phyloP scores from a whole-genome alignment of 2,888 invertebrate species.

The Cartodere bifasciata region DNA sequence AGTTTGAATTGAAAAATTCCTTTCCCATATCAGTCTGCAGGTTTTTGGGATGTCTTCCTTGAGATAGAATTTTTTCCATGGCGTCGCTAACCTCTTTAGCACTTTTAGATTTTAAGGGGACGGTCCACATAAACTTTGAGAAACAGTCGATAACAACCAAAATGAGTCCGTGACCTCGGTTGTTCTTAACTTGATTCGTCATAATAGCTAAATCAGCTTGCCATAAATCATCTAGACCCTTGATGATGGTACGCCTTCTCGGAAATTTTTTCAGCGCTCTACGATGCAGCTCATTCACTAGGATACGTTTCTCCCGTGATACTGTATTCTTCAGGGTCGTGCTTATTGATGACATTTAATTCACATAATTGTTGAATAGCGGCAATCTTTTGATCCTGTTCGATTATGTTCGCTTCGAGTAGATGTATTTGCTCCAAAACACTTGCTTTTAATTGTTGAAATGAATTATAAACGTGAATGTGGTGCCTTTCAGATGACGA shows the following conservation, averaged over 20 bases:
- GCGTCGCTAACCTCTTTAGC: slow-evolving; percentile 17
- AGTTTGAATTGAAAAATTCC: slow-evolving; percentile 20
- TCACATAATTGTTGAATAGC: too few species aligned
- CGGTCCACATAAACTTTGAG: slow-evolving; percentile 28
- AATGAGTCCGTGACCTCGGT: slow-evolving; percentile 24
- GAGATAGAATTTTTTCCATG: slow-evolving; percentile 7
- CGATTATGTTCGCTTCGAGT: too few species aligned
- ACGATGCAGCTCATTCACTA: slow-evolving; percentile 26
- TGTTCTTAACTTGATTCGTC: slow-evolving; percentile 20
- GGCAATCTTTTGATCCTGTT: too few species aligned
- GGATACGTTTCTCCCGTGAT: slow-evolving; percentile 8
- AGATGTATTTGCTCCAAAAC: too few species aligned
- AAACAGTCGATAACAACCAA: slow-evolving; percentile 26
- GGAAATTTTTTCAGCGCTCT: slow-evolving; percentile 27
- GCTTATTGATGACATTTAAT: too few species aligned
- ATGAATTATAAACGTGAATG: too few species aligned
- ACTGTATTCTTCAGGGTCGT: too few species aligned
- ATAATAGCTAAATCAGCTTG: slow-evolving; percentile 31
- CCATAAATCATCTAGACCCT: slow-evolving; percentile 30
- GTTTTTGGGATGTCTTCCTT: slow-evolving; percentile 12
- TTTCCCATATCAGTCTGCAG: slow-evolving; percentile 17
- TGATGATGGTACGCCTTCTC: slow-evolving; percentile 24
- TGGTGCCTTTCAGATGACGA: too few species aligned
- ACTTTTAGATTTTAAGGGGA: slow-evolving; percentile 23
- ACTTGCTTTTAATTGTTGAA: too few species aligned